Base-by-base conservation (phyloP, 2,888 invertebrate genomes). In the Drosophila conformis region DNA sequence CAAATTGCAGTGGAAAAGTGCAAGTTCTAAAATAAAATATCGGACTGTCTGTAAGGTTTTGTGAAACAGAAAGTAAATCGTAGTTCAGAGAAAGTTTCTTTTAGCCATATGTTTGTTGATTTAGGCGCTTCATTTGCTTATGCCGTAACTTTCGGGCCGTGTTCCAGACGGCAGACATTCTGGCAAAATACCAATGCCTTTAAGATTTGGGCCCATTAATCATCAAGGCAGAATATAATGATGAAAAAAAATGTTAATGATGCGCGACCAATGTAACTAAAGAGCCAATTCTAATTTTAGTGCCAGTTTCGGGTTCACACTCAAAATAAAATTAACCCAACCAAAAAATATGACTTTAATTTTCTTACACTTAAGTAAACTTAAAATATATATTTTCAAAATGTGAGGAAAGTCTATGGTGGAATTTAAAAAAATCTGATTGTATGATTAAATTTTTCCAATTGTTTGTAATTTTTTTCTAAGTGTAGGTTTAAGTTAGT, bases 31-130 rank as follows among this genome's bases (percentile, higher is more conserved):
- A 77, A 74, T 77, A 48, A 68, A 53, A 62, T 60, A 5, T 42
- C 48, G 36, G 59, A 46, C 59, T 54, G 63, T 38, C 67, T 76
- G 63, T 82, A 72, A 72, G 75, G 68, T 29, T 8, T 42, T 61
- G 78, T 71, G 84, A 84, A 86, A 85, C 85, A 80, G 85, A 86
- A 86, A 86, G 85, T 86, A 86, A 88, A 82, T 88, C 83, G 80
- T 81, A 85, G 80, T 80, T 76, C 83, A 64, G 88, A 76, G 88
- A 86, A 86, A 86, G 85, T 86, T 80, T 63, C 21, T 67, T 51
- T 53, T 65, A 27, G 58, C 58, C 48, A 33, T 33, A 15, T 48
- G 62, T 49, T 60, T 29, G 54, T 46, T 51, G 42, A 46, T 46
- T 56, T n/a, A 13, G 27, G 27, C 42, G 35, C 61, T 65, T 76